phyloP scores from a whole-genome alignment of 1,140 invertebrate species.

The Drosophila varians region DNA sequence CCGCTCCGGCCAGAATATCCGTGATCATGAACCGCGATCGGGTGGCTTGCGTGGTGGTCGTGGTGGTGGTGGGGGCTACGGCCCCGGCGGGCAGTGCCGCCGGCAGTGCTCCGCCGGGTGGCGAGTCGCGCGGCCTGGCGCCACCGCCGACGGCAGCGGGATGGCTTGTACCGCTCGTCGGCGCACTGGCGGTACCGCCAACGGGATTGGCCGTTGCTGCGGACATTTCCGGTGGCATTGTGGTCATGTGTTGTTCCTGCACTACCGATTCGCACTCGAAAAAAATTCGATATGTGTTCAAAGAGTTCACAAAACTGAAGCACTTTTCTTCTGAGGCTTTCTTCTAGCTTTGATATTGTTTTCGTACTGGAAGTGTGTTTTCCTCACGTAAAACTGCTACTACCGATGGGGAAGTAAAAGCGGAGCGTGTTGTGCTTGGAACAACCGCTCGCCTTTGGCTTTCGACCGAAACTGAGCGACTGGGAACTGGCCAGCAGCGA shows the following conservation, averaged over 20 bases:
- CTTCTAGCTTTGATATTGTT: no score
- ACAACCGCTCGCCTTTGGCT: conserved; percentile 78
- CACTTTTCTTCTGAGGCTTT: background rate
- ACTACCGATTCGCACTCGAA: conserved; percentile 16
- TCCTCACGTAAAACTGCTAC: background rate
- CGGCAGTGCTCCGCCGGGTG: conserved; percentile 30
- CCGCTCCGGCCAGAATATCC: conserved; percentile 88
- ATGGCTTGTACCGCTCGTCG: conserved; percentile 43
- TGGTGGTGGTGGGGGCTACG: conserved; percentile 56
- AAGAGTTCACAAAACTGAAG: background rate
- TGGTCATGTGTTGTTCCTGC: conserved; percentile 72
- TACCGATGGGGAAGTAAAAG: background rate
- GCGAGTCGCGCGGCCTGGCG: conserved; percentile 83
- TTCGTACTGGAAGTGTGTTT: no score
- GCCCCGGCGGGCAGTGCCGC: conserved; percentile 12
- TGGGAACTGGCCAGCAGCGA: conserved; percentile 10
- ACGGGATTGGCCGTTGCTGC: conserved; percentile 67
- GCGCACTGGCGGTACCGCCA: conserved; percentile 63
- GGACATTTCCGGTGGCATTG: conserved; percentile 83
- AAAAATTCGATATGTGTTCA: conserved; percentile 3
- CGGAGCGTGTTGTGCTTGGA: conserved; percentile 25
- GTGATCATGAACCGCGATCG: conserved; percentile 92
- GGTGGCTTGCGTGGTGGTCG: conserved; percentile 85
- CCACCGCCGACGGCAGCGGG: conserved; percentile 75
- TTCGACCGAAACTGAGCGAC: conserved; percentile 70